Conservation (phyloP, 2,113 vertebrate species). For the Etheostoma cragini region DNA sequence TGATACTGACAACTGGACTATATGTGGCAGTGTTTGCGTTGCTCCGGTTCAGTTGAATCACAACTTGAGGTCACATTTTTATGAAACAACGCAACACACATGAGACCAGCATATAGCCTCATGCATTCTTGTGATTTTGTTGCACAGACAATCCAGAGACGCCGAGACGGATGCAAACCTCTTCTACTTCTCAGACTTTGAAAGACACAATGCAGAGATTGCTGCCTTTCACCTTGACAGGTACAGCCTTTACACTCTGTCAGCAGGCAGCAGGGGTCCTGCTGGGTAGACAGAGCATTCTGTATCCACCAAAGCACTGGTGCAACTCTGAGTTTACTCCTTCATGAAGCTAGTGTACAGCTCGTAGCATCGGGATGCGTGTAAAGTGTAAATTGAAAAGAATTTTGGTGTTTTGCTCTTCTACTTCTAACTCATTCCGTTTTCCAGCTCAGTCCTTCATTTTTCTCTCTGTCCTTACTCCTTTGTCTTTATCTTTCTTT, state of each 20-base stretch:
- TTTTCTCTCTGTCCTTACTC: not conserved
- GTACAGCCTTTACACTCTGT: constrained; percentile 61
- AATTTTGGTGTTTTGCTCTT: not conserved
- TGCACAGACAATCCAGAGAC: constrained; percentile 84
- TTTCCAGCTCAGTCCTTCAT: not conserved
- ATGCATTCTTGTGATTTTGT: not conserved
- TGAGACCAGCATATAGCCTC: not conserved
- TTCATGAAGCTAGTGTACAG: not conserved
- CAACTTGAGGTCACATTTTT: not conserved
- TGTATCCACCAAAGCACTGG: not conserved
- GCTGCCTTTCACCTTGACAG: constrained; percentile 91
- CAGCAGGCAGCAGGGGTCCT: not conserved
- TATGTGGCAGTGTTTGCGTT: not conserved
- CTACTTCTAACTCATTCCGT: not conserved
- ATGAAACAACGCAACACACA: not conserved
- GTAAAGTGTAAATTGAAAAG: not conserved
- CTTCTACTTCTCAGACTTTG: constrained; percentile 94
- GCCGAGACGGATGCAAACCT: constrained; percentile 89
- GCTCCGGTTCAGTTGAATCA: not conserved
- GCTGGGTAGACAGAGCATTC: not conserved
- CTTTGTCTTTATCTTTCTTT: not conserved
- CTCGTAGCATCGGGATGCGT: not conserved
- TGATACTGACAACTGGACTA: not conserved
- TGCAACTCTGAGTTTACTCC: not conserved
- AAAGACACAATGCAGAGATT: constrained; percentile 91